Conservation (phyloP, 2,113 vertebrate species). For the Dicaeum eximium region DNA sequence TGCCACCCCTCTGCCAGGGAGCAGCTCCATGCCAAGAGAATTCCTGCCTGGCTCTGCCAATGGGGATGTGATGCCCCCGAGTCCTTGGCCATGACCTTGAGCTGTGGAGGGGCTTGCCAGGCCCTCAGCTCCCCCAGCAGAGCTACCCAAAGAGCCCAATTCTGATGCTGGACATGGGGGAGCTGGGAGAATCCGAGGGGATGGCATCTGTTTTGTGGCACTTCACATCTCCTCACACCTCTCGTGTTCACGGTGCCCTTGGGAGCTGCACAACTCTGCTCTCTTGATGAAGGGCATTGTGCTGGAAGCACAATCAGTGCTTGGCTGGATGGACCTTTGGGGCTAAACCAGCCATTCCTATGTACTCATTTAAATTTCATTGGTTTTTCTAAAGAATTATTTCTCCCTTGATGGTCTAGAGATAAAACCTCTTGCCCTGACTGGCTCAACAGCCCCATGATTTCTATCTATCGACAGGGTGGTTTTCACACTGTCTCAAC, state of each 20-base stretch:
- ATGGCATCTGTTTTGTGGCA: not conserved
- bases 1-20: not conserved
- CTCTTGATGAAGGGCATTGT: not conserved
- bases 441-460: not conserved
- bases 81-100: not conserved
- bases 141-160: not conserved
- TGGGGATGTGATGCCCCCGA: rapidly evolving
- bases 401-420: not conserved
- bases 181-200: not conserved
- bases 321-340: not conserved
- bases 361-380: constrained; percentile 28
- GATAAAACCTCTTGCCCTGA: constrained; percentile 8
- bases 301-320: not conserved
- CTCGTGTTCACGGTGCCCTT: not conserved
- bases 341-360: not conserved
- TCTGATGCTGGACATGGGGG: rapidly evolving
- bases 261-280: not conserved
- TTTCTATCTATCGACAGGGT: not conserved
- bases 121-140: not conserved
- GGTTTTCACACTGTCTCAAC: constrained; percentile 6
- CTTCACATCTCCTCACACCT: not conserved
- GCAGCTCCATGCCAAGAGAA: not conserved
- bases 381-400: constrained; percentile 39
- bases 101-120: not conserved
- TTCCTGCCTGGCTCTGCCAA: not conserved